Evolutionary conservation across 1,140 invertebrate genomes (phyloP), one percentile per base, ranked within the genome.

Genomic region (Meloidogyne hapla): DNA sequence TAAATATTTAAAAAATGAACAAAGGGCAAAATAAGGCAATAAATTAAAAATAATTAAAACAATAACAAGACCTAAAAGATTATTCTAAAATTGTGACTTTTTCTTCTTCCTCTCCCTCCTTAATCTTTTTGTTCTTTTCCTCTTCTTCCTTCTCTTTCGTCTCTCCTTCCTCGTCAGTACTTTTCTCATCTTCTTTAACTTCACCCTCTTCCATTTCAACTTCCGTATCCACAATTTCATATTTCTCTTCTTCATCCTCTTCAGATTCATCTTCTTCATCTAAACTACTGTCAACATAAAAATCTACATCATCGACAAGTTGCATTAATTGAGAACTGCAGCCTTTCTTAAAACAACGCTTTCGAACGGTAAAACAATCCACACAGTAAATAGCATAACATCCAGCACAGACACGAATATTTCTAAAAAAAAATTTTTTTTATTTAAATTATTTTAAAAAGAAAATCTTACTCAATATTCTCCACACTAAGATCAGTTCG

Each of bases 291-390:
- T 48, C 15, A n/a, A 70, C 69, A 70, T 18, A 45, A 70, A 45
- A 25, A 21, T 45, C 15, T n/a, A 45, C 69, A 70, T 28, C 0
- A 48, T 15, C 15, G 23, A 45, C n/a, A n/a, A 56, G 5, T 26
- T 18, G 15, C 45, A 70, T 45, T 56, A 70, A 25, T 28, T 23
- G 28, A 9, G 18, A 56, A 56, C n/a, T 56, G n/a, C 68, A 69
- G 18, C 61, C 68, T n/a, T 69, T 69, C 25, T 61, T 45, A 38
- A 82, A 48, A 68, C 80, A 81, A 12, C 61, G 65, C 23, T 48
- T 73, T 15, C 66, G 42, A 25, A 83, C 56, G 15, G 69, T 69
- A 65, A 70, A 83, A 70, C 80, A 81, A 61, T 83, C 81, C 25
- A 81, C 65, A 45, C 80, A 81, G 61, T 81, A 81, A 4, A 81